A percentile compares a stretch with the other conserved stretches of the same genome.
phyloP scores from a whole-genome alignment of 2,113 vertebrate species.

The Dryoscopus gambensis region DNA sequence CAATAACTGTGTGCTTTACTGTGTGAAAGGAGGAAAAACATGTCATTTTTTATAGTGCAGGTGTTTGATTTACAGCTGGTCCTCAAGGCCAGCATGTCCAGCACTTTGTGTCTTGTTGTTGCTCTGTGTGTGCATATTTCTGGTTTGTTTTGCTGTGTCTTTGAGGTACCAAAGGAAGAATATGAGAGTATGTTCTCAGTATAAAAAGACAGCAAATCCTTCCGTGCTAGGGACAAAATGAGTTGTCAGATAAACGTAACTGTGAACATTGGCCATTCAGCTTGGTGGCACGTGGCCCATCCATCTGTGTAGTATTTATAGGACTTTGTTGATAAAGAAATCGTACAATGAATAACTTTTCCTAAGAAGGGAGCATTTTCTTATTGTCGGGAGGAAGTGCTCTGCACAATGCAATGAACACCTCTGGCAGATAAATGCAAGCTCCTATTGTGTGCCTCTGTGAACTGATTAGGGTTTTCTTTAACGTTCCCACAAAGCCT shows the following conservation, averaged over 20 bases:
- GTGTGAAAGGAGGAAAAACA: background rate
- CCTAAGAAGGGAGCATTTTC: background rate
- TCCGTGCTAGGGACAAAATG: background rate
- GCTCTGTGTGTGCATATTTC: background rate
- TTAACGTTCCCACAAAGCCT: background rate
- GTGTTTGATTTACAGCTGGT: background rate
- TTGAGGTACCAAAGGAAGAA: background rate
- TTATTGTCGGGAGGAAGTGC: background rate
- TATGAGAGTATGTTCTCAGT: background rate
- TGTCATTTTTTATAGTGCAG: background rate
- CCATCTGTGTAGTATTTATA: background rate
- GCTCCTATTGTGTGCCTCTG: background rate
- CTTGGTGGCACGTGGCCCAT: background rate
- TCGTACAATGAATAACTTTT: background rate
- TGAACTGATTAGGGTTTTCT: background rate
- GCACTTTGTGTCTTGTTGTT: no score
- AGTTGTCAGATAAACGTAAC: constrained; percentile 21
- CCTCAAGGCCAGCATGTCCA: background rate
- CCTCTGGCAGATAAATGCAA: background rate
- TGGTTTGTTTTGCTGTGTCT: background rate
- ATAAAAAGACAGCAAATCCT: background rate
- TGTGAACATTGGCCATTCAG: constrained; percentile 12
- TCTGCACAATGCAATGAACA: background rate
- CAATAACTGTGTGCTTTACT: background rate
- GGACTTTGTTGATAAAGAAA: background rate